phyloP scores from a whole-genome alignment of 2,888 invertebrate genomes.

The Pristionchus mayeri region DNA sequence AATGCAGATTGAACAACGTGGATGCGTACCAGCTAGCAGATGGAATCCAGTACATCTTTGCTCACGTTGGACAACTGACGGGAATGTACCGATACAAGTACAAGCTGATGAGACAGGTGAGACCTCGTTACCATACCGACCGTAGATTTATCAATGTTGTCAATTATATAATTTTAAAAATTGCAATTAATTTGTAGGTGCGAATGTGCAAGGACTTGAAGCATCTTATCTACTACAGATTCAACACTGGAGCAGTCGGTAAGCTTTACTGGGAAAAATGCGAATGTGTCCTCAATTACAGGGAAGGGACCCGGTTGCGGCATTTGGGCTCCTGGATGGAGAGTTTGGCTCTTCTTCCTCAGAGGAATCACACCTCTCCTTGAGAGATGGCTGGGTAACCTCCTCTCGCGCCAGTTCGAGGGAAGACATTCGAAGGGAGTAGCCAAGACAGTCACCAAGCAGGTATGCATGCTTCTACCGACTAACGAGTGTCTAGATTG shows the following conservation, averaged over 20 bases:
- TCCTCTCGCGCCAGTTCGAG: conserved; percentile 97
- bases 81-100: conserved; percentile 91
- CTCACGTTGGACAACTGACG: conserved; percentile 98
- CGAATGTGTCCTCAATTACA: conserved; percentile 42
- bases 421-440: conserved; percentile 98
- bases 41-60: conserved; percentile 98
- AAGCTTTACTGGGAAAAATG: not conserved
- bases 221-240: conserved; percentile 96
- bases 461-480: conserved; percentile 20
- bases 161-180: conserved; percentile 82
- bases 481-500: no score
- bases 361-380: conserved; percentile 96
- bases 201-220: conserved; percentile 99
- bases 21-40: conserved; percentile 98
- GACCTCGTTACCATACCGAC: no score
- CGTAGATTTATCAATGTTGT: not conserved
- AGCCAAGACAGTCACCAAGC: conserved; percentile 98
- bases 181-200: conserved; percentile 77
- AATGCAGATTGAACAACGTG: conserved; percentile 88
- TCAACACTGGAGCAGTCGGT: conserved; percentile 76
- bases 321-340: conserved; percentile 87
- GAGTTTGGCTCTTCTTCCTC: conserved; percentile 99
- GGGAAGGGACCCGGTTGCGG: conserved; percentile 76
- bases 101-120: conserved; percentile 74
- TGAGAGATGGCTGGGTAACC: conserved; percentile 98